Evolutionary conservation across 2,888 invertebrate species (phyloP), one percentile per base, ranked within the genome.

Genomic region (Erynnis tages): DNA sequence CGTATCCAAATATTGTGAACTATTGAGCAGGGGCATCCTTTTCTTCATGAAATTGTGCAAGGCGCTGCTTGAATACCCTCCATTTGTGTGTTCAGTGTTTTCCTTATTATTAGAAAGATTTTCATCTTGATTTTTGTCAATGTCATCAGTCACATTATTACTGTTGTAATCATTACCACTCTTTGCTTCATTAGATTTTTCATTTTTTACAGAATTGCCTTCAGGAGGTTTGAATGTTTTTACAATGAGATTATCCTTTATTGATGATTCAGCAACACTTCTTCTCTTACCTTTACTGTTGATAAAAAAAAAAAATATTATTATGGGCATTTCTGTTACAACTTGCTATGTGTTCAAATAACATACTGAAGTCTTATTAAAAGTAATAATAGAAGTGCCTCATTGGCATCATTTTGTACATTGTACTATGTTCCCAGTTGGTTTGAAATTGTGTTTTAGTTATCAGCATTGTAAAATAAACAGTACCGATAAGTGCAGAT

Each of bases 271-370:
- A 4, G 68, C 68, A 11, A 86, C 66, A 59, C 86, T 86, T 61
- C 74, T 73, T 52, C 87, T 69, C 68, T 85, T 87, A n/a, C 75
- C 79, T 72, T 77, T 82, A 45, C 86, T 86, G 66, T 23, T 53
- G 59, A 60, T 61, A 13, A 48, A 44, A 40, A 10, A 21, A 21
- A 21, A 4, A 21, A 21, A 37, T 0, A n/a, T 16, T 35, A 6
- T 17, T 8, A 1, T 16, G 8, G 8, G 1, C n/a, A 35, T 16
- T n/a, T 14, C 5, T 40, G n/a, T n/a, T n/a, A n/a, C n/a, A n/a
- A n/a, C n/a, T n/a, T n/a, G n/a, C n/a, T n/a, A n/a, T n/a, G n/a
- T n/a, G n/a, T n/a, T n/a, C n/a, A n/a, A n/a, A n/a, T n/a, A n/a
- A n/a, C n/a, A n/a, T n/a, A n/a, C n/a, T n/a, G n/a, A n/a, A n/a